Evolutionary conservation across 2,888 invertebrate species (phyloP).

Genomic region (Resseliella maxima): DNA sequence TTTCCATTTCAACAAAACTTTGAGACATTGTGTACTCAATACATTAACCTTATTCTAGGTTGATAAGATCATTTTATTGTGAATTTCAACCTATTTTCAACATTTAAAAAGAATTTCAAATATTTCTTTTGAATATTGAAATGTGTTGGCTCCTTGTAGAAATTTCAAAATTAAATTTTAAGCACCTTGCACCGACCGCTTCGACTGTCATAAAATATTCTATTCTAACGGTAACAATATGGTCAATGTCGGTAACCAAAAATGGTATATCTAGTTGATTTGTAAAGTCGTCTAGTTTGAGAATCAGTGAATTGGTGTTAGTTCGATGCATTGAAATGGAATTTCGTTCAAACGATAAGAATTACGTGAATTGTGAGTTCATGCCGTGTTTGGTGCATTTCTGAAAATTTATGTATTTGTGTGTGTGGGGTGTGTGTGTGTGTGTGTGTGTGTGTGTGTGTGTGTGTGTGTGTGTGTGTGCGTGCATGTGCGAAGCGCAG

Average conservation of each 20-base stretch:
- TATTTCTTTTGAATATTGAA: no score
- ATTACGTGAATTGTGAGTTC: slow-evolving; percentile 40
- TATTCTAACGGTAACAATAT: not conserved
- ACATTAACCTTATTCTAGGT: not conserved
- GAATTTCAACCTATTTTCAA: no score
- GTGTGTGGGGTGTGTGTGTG: not conserved
- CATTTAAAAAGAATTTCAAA: no score
- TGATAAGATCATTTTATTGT: not conserved
- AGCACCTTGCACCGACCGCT: not conserved
- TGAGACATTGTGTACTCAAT: no score
- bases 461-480: not conserved
- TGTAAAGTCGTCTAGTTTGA: not conserved
- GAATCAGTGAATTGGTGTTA: not conserved
- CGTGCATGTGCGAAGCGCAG: not conserved
- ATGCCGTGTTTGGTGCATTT: no score
- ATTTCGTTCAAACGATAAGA: not conserved
- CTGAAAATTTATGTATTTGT: no score
- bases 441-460: not conserved
- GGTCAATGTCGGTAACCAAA: not conserved
- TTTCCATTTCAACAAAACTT: not conserved
- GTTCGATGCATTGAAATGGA: not conserved
- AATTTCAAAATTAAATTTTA: not conserved
- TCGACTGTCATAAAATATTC: not conserved
- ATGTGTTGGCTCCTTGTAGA: not conserved
- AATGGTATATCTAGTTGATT: not conserved